These are phyloP conservation scores for Apantesis nais DNA, from an alignment of 2,888 invertebrate genomes.

Conservation along the genomic window DNA sequence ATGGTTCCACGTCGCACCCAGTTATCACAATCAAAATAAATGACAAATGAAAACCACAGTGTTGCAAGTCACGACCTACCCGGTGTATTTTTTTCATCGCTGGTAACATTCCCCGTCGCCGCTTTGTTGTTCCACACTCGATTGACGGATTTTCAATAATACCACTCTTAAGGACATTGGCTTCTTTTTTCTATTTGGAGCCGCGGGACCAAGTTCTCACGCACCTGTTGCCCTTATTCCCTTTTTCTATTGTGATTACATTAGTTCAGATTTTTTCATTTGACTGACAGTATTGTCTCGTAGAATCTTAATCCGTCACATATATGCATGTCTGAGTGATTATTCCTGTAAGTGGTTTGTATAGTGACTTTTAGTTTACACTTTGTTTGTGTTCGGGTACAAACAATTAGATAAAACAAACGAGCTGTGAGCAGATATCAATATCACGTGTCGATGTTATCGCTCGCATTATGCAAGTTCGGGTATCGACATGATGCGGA, in stretches of 20 bases:
- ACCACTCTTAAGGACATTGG: slow-evolving; percentile 74
- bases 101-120: slow-evolving; percentile 70
- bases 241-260: slow-evolving; percentile 41
- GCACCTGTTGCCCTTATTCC: slow-evolving; percentile 71
- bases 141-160: slow-evolving; percentile 77
- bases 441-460: slow-evolving; percentile 45
- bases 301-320: slow-evolving; percentile 17
- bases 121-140: slow-evolving; percentile 76
- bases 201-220: slow-evolving; percentile 70
- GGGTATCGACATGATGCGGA: slow-evolving; percentile 19
- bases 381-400: neutral
- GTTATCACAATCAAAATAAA: slow-evolving; percentile 86
- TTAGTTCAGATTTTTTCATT: slow-evolving; percentile 33
- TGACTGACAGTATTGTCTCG: slow-evolving; percentile 25
- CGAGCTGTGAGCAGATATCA: slow-evolving; percentile 40
- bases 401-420: slow-evolving; percentile 28
- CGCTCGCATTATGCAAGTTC: slow-evolving; percentile 21
- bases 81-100: slow-evolving; percentile 65
- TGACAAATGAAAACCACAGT: slow-evolving; percentile 83
- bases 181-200: slow-evolving; percentile 64
- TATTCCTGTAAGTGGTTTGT: neutral
- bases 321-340: neutral
- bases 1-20: slow-evolving; percentile 58
- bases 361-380: slow-evolving; percentile 6
- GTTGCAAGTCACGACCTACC: slow-evolving; percentile 79